Base-by-base conservation (phyloP, 2,797 vertebrate genomes). In the Hippopotamyrus pictus region DNA sequence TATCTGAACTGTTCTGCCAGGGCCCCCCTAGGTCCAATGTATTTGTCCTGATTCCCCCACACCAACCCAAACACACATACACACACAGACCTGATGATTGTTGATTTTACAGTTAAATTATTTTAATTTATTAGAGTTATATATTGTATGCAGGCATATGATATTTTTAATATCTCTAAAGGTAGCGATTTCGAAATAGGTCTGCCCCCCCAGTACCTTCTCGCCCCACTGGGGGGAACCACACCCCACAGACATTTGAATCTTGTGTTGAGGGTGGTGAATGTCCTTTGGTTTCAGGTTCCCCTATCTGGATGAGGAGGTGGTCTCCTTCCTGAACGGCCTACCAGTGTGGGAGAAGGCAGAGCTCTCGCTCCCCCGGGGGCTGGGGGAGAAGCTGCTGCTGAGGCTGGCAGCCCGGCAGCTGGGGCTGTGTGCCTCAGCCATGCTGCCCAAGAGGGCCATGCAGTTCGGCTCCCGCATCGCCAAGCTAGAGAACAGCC, bases 381-480 rank as follows among this genome's bases (percentile, higher is more conserved):
- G 98, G 2, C 83, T 97, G 0, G 99, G 98, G 1, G 98, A 99
- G 92, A 99, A 99, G 88, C 93, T 99, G 87, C 94, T 99, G 86
- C 93, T 99, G 90, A 96, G 98, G 9, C 95, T 97, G 88, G 93
- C 94, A 0, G 99, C 97, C 3, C 88, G 54, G 69, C 94, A 94
- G 90, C 91, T 99, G 7, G 98, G 98, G 88, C 96, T 99, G 4
- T 91, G 94, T 11, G 92, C 92, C 25, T 97, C 97, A 0, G 93
- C 97, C 1, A 50, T 97, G 14, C 92, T 99, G 91, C 98, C 98
- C 0, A 99, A 99, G 93, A 96, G 97, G 91, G 99, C 98, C 87
- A 97, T 99, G 93, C 99, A 99, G 91, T 99, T 99, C 51, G 98
- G 98, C 87, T 98, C 97, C 83, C 96, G 98, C 89, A 99, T 99